phyloP scores from a whole-genome alignment of 1,140 invertebrate species.

The Apis florea region DNA sequence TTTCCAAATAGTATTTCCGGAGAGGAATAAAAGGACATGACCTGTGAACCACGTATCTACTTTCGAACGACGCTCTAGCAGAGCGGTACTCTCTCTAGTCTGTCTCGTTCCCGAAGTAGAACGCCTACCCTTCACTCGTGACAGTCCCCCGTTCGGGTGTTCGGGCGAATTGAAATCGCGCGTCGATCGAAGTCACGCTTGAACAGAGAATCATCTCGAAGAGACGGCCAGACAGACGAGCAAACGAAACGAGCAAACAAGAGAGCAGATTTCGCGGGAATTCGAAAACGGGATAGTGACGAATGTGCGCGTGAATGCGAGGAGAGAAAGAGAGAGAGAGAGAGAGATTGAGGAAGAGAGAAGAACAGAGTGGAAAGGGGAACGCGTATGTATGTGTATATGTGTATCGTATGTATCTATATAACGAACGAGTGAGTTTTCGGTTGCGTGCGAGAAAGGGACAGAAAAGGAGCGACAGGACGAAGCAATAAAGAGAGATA shows the following conservation, averaged over 20 bases:
- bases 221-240: constrained; percentile 39
- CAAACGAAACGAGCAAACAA: constrained; percentile 19
- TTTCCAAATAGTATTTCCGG: not conserved
- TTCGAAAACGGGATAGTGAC: constrained; percentile 11
- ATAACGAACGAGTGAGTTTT: not conserved
- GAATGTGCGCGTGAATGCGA: constrained; percentile 8
- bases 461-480: not conserved
- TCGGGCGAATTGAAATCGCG: constrained; percentile 27
- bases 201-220: constrained; percentile 28
- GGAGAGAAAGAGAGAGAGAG: constrained; percentile 7
- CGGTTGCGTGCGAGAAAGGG: constrained; percentile 10
- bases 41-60: not conserved
- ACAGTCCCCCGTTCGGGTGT: constrained; percentile 1
- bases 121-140: constrained; percentile 52
- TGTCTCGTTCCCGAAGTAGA: not conserved
- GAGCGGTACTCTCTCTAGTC: not conserved
- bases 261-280: constrained; percentile 19
- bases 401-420: not conserved
- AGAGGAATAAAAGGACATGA: too few species aligned
- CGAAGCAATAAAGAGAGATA: constrained; percentile 53
- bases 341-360: not conserved
- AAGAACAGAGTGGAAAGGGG: not conserved
- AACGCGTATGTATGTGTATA: too few species aligned
- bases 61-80: constrained; percentile 3
- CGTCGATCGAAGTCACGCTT: constrained; percentile 30